Evolutionary conservation across 2,113 vertebrate genomes (phyloP), one percentile per base, ranked within the genome.

Genomic region (Panthera tigris): DNA sequence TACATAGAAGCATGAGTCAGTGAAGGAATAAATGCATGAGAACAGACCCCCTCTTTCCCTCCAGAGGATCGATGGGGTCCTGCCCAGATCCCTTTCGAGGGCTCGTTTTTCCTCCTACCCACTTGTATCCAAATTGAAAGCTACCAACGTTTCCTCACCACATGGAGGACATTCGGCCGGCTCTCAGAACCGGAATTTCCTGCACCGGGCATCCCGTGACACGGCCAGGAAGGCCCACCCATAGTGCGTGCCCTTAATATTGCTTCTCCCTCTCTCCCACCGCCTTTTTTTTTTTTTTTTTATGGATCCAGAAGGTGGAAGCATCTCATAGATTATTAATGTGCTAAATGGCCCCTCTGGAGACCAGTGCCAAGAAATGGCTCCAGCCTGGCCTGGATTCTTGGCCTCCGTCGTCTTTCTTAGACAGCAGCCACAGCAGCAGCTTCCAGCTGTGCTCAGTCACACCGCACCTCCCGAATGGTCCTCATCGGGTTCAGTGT

Each of bases 291-390:
- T 39, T 39, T 61, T 68, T n/a, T 52, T 79, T 86, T 25, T 83
- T 88, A 94, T 88, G 80, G 92, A 96, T 94, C 90, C 76, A 95
- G 94, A 95, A 95, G 76, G 92, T 92, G 69, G 92, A 97, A 76
- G 91, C 91, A 91, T 63, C 95, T 98, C 96, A 97, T 98, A 91
- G 94, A 96, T 98, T 95, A 98, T 98, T 97, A 84, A 98, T 92
- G 94, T 41, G 66, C 92, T 98, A 96, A 97, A 96, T 97, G 96
- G 95, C 89, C 88, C 80, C 96, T 95, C 87, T 68, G 61, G 97
- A 91, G 95, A 95, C 69, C 80, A 85, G 90, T 0, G 80, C 95
- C 96, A 95, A 98, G 97, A 97, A 84, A 89, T 16, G 66, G 69
- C 94, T 97, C 61, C 85, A 48, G 57, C 41, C 71, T 0, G 5